These are phyloP conservation scores for Epinephelus coioides DNA, from an alignment of 2,797 vertebrate species.

Conservation along the genomic window DNA sequence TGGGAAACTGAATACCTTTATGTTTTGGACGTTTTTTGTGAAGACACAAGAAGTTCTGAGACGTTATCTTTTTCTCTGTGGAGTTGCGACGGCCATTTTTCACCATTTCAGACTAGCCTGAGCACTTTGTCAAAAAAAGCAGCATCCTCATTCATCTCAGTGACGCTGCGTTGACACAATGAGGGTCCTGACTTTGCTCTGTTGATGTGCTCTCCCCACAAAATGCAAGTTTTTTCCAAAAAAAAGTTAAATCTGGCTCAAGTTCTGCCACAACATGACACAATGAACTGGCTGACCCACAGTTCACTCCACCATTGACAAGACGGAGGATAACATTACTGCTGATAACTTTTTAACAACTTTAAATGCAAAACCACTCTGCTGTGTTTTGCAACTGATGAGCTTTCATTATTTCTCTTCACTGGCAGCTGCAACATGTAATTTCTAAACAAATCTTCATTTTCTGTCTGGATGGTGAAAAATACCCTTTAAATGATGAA, in stretches of 20 bases:
- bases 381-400: background rate
- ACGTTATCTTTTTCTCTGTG: background rate
- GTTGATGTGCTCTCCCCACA: background rate
- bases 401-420: background rate
- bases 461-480: background rate
- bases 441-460: background rate
- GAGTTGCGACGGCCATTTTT: background rate
- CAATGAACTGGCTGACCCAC: too few relatives aligned
- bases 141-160: background rate
- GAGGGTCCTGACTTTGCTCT: background rate
- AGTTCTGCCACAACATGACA: too few relatives aligned
- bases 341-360: background rate
- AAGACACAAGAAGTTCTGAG: background rate
- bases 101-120: slow-evolving; percentile 4
- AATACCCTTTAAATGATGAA: background rate
- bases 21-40: background rate
- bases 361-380: background rate
- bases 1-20: background rate
- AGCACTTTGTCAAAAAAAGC: slow-evolving; percentile 16
- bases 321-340: background rate
- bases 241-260: background rate
- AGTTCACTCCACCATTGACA: background rate
- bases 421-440: background rate
- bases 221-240: background rate
- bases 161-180: slow-evolving; percentile 4